Base-by-base conservation (phyloP, 1,140 invertebrate genomes). In the Chionoecetes opilio region DNA sequence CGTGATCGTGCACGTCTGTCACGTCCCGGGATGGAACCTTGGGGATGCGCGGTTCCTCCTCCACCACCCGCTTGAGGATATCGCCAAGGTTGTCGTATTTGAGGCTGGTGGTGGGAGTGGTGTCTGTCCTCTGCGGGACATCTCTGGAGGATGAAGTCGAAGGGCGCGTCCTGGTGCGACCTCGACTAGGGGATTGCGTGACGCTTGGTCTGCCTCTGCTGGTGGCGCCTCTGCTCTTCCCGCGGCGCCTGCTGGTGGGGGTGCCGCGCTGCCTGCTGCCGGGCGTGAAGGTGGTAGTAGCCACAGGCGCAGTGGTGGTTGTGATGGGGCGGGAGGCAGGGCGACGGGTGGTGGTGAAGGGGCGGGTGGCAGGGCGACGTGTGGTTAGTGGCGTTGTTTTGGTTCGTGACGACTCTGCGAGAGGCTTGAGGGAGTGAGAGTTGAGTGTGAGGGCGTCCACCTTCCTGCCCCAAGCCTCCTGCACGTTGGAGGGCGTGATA, bases 391-490 rank as follows among this genome's bases (percentile, higher is more conserved):
- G 92, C 8, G 38, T 93, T 11, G 35, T 37, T 32, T 34, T 63
- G 46, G 31, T 9, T 2, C 34, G 82, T 31, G 37, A 29, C 0
- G 11, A 0, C 41, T 32, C 82, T n/a, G 26, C 82, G 29, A 87
- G 84, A 26, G 38, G 82, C 82, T 46, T 53, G 34, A 87, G 92
- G 17, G 82, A 37, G 37, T 93, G 35, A 17, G 75, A 82, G 3
- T 31, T 91, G 17, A 88, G 0, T n/a, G 32, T 31, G 35, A 35
- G 14, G 17, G 87, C 31, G 5, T 5, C 35, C 35, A 94, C 35
- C 29, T 85, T 85, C 38, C 90, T 94, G 2, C 93, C 93, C 87
- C 87, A 94, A 8, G 35, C 35, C 41, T 91, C 46, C n/a, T 94
- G 9, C 11, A 91, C 63, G 87, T 94, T 91, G n/a, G 89, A 82